phyloP scores from a whole-genome alignment of 92 coral and sea anemone genomes.

The Zoanthus sansibaricus region DNA sequence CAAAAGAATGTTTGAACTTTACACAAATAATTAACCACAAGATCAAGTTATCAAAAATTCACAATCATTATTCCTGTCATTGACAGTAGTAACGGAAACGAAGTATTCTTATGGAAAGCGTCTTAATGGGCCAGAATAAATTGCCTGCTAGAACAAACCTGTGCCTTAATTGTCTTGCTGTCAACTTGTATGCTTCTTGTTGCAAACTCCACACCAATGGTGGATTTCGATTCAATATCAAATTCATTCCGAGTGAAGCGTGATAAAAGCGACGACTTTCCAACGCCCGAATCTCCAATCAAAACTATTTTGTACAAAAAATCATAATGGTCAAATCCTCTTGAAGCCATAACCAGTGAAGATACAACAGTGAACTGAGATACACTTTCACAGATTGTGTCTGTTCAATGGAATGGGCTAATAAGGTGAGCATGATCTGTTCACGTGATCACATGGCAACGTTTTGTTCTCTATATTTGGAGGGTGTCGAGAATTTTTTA shows the following conservation, averaged over 20 bases:
- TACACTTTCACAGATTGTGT: not conserved
- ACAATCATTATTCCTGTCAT: not conserved
- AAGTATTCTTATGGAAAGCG: not conserved
- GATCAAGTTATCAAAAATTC: not conserved
- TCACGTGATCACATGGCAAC: slow-evolving; percentile 29
- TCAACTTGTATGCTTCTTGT: slow-evolving; percentile 95
- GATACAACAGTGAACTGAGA: not conserved
- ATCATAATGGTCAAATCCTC: slow-evolving; percentile 97
- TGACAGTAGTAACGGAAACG: not conserved
- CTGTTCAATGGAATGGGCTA: not conserved
- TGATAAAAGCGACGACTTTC: slow-evolving; percentile 92
- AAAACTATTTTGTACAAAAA: slow-evolving; percentile 95
- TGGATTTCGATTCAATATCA: slow-evolving; percentile 97
- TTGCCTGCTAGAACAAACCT: slow-evolving; percentile 62
- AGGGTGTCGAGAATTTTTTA: not conserved
- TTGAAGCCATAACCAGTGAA: slow-evolving; percentile 70
- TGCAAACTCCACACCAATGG: slow-evolving; percentile 99
- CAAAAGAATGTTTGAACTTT: not conserved
- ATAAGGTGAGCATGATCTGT: not conserved
- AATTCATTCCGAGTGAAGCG: slow-evolving; percentile 99
- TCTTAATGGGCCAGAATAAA: not conserved
- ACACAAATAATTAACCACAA: not conserved
- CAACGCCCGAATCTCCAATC: slow-evolving; percentile 99
- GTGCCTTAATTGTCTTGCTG: slow-evolving; percentile 97
- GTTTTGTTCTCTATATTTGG: slow-evolving; percentile 22